A percentile compares a stretch with the other conserved stretches of the same genome.
Evolutionary conservation across 64 coral and sea anemone species (phyloP).

Genomic region (Platygyra sinensis): DNA sequence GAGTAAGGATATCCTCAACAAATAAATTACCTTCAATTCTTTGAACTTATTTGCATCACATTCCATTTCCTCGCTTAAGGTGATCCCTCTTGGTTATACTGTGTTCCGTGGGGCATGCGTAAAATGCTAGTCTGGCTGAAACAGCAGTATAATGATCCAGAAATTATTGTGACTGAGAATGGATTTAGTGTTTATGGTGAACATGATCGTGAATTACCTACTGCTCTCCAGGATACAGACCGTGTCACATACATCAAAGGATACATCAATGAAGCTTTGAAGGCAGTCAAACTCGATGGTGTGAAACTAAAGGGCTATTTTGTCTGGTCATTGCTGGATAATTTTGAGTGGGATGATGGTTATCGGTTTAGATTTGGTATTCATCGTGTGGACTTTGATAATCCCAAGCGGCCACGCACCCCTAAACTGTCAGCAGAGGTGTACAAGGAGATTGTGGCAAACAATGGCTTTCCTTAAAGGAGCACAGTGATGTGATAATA

Average conservation of each 20-base stretch:
- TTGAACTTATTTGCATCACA: conserved; percentile 2
- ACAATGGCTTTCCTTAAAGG: conserved; percentile 75
- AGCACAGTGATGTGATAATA: too few species aligned
- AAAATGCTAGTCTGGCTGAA: conserved; percentile 87
- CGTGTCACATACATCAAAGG: conserved; percentile 63
- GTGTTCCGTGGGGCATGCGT: conserved; percentile 78
- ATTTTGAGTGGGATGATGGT: conserved; percentile 83
- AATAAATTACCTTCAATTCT: too few species aligned
- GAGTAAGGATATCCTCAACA: too few species aligned
- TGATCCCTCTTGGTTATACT: conserved; percentile 80
- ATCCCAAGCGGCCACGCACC: conserved; percentile 39
- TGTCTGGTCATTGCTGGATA: conserved; percentile 83
- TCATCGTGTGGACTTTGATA: conserved; percentile 79
- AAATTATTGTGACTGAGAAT: conserved; percentile 91
- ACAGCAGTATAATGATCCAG: conserved; percentile 82
- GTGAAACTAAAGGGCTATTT: conserved; percentile 77
- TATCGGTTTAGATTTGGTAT: conserved; percentile 85
- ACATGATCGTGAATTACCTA: conserved; percentile 13
- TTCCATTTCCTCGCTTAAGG: conserved; percentile 14
- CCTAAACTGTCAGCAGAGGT: conserved; percentile 78
- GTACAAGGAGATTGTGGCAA: conserved; percentile 68
- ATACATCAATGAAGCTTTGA: conserved; percentile 76
- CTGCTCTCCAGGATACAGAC: conserved; percentile 64
- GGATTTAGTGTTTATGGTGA: conserved; percentile 80
- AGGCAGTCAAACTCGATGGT: conserved; percentile 54